Evolutionary conservation across 2,888 invertebrate species (phyloP), one percentile per base, ranked within the genome.

Genomic region (Caenorhabditis sinica): DNA sequence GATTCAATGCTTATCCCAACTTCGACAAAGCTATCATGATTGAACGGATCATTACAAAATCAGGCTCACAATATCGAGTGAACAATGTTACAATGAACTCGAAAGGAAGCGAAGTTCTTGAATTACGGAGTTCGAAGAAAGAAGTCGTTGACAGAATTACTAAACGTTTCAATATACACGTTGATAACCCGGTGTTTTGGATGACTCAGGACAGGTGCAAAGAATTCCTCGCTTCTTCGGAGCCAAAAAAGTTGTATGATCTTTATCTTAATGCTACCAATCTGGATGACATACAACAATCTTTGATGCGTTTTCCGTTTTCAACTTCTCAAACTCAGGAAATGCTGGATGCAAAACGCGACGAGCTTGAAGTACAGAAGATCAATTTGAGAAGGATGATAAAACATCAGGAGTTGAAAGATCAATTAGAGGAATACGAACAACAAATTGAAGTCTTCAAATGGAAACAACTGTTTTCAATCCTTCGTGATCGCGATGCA

Each of bases 171-270:
- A 87, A 86, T 36, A 91, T 91, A 66, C 93, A 94, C 86, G 95
- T 97, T 0, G 96, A 97, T 88, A 98, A 98, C 94, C 98, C 98
- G 0, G 95, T 98, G 72, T 96, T 96, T 86, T 95, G 98, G 28
- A 94, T 99, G 45, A 98, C 96, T 93, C 98, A 99, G 93, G 97
- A 97, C 92, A 95, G 96, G 65, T 96, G 97, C 0, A 95, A 96
- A 82, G 96, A 96, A 92, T 98, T 98, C 93, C 93, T 96, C 13
- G 95, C 95, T 61, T 95, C 95, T 0, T 95, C 95, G 60, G 95
- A 95, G 91, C 94, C 96, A 0, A 94, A 95, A 86, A 95, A 95
- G 87, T 95, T 96, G 91, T 97, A 96, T 91, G 94, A 94, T 5
- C 60, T 80, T 3, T 83, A 80, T 45, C 33, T 77, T 2, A 65